Base-by-base conservation (phyloP, 1,140 invertebrate genomes). In the Brachystomella parvula region DNA sequence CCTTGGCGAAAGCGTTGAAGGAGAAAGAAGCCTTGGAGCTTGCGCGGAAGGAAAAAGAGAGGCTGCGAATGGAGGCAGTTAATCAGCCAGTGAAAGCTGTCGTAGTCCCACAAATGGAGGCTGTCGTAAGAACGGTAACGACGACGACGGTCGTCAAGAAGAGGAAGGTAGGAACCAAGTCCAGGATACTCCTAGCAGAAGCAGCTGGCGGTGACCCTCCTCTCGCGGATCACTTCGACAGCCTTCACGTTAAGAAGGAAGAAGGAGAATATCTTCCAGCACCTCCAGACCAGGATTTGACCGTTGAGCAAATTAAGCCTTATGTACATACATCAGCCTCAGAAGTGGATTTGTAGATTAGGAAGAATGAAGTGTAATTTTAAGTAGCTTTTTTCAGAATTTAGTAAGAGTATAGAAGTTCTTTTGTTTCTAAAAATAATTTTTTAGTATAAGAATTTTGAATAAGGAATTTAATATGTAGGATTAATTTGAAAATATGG, bases 1-100 rank as follows among this genome's bases (percentile, higher is more conserved):
- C 29, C 3, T 29, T 30, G 19, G 58, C 29, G 26, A 60, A 35
- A 29, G 32, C 29, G 29, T 3, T 15, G 32, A 26, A 12, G 3
- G 49, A 53, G 24, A 53, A 53, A 26, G 49, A 53, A 24, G 49
- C 49, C 12, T 24, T 53, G 12, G 49, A 60, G 30, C 26, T 60
- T 6, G 58, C 58, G 6, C 30, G 32, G 29, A 6, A 60, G 58
- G 58, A 12, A 6, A 60, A 60, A 31, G 58, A 60, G 32, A 60
- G 29, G 24, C 9, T 9, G 30, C 58, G 58, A 6, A 15, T 60
- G 29, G 58, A 6, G 3, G 58, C 9, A 19, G 58, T 28, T 15
- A 9, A 26, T 3, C 6, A 9, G 17, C 6, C 29, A 31, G 3
- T 9, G 58, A 32, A 3, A 9, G 32, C 6, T 19, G 29, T 6